Conservation (phyloP, 2,113 vertebrate species). For the Oreocharis arfaki region DNA sequence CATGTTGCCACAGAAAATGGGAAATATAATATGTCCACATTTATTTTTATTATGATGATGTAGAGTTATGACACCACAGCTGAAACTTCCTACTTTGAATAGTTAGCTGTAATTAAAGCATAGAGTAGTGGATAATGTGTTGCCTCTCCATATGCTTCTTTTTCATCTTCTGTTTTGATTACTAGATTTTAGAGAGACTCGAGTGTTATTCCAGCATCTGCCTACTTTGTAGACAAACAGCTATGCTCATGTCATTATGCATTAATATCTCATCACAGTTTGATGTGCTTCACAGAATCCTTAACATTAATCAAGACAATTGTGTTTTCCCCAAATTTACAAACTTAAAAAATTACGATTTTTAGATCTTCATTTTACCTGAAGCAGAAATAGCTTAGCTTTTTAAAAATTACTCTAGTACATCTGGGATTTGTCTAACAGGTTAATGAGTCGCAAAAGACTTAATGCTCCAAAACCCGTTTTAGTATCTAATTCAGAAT, state of each 20-base stretch:
- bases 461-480: background rate
- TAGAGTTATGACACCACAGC: background rate
- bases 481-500: background rate
- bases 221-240: background rate
- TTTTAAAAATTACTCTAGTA: background rate
- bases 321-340: background rate
- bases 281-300: background rate
- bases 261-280: background rate
- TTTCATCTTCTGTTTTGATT: background rate
- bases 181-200: background rate
- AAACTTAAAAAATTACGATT: background rate
- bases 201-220: background rate
- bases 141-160: background rate
- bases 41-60: background rate
- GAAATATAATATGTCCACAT: background rate
- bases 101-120: slow-evolving; percentile 15
- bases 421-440: background rate
- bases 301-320: background rate
- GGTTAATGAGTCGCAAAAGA: background rate
- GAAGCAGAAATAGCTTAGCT: background rate
- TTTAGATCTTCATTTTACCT: background rate
- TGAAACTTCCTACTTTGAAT: background rate
- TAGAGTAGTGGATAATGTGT: background rate
- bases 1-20: background rate
- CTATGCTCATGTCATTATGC: background rate